Evolutionary conservation across 2,113 vertebrate genomes (phyloP), one percentile per base, ranked within the genome.

Genomic region (Pseudolaguvia tuberculata): DNA sequence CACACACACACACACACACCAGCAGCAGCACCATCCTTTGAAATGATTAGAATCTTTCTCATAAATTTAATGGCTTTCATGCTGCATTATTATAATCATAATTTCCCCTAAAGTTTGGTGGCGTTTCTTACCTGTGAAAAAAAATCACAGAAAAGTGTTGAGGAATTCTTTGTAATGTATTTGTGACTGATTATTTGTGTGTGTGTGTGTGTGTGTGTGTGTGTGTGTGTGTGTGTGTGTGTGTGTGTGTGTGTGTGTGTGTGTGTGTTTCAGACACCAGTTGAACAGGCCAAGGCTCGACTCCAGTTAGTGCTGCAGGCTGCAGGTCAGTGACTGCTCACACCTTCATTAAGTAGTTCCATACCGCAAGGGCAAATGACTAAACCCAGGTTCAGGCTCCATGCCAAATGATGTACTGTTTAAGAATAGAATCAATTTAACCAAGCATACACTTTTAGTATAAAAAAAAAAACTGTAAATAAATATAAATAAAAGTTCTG

Each of bases 241-340:
- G 42, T 73, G 31, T 18, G 45, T 17, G 42, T 5, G 2, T 31
- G 57, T 56, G 35, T 29, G 29, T 81, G n/a, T 20, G 70, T 58
- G 52, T 79, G 39, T 72, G 42, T 1, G n/a, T 73, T 73, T n/a
- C 88, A 99, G 97, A 93, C 94, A 76, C 93, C 95, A 78, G 92
- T 94, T 50, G 95, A 98, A 78, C 96, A 98, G 84, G 95, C 95
- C 80, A 98, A 98, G 81, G 94, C 93, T 68, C 92, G 95, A 80
- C 88, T 99, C 42, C 96, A 97, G 59, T 78, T 97, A 86, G 94
- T 97, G 35, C 92, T 98, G 12, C 93, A 98, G 91, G 95, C 96
- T 82, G 96, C 95, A 87, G 97, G 97, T 99, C 92, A 89, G 93
- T 59, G 27, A 10, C 20, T 21, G 11, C 72, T 72, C 27, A 23